phyloP scores from a whole-genome alignment of 2,113 vertebrate genomes.

The Pedionomus torquatus region DNA sequence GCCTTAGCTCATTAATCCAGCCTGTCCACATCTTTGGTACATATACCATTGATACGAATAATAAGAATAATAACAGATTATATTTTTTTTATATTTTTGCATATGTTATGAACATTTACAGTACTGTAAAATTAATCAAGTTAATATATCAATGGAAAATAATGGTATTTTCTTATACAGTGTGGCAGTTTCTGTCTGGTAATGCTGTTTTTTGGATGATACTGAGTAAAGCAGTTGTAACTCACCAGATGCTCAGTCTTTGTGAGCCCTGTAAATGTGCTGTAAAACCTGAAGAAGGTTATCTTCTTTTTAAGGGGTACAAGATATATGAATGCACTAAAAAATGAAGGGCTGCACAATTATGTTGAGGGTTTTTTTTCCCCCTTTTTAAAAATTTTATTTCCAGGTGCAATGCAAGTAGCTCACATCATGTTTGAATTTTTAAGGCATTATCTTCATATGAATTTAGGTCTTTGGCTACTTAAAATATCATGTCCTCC shows the following conservation, averaged over 20 bases:
- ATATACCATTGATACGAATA: background rate
- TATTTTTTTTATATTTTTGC: background rate
- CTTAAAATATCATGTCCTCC: background rate
- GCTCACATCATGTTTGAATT: background rate
- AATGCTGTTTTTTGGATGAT: background rate
- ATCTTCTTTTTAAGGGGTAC: background rate
- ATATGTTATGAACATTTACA: background rate
- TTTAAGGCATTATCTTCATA: background rate
- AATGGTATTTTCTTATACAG: background rate
- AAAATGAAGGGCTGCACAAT: background rate
- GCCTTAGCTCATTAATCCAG: fast-evolving
- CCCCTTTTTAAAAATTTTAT: fast-evolving
- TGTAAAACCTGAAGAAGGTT: background rate
- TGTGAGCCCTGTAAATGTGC: background rate
- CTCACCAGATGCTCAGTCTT: background rate
- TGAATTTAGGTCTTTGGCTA: background rate
- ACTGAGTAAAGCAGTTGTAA: background rate
- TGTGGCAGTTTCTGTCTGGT: background rate
- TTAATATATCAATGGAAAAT: background rate
- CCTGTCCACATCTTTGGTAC: background rate
- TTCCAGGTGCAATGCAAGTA: background rate
- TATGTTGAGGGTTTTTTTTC: too few relatives aligned
- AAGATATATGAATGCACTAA: background rate
- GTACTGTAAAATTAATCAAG: background rate
- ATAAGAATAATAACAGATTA: background rate